Evolutionary conservation across 2,113 vertebrate genomes (phyloP).

Genomic region (Vulpes ferrilata): DNA sequence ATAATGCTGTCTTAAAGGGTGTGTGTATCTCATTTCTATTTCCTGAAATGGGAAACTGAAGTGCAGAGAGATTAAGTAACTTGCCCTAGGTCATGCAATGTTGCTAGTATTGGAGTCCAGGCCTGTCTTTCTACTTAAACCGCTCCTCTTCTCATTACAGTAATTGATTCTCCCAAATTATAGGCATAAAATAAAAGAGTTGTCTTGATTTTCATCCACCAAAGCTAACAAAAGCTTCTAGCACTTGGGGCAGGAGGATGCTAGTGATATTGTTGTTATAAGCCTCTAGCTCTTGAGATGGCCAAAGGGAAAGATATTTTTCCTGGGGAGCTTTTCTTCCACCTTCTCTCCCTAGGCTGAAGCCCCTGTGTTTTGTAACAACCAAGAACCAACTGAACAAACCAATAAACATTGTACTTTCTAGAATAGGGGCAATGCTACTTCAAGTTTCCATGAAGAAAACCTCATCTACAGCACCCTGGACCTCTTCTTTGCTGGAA

Average conservation of each 20-base stretch:
- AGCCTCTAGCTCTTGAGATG: background rate
- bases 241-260: background rate
- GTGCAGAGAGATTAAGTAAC: background rate
- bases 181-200: background rate
- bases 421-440: constrained; percentile 30
- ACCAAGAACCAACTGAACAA: background rate
- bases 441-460: constrained; percentile 84
- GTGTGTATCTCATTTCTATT: background rate
- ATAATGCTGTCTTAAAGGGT: background rate
- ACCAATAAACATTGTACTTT: background rate
- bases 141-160: background rate
- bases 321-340: background rate
- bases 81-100: background rate
- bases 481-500: constrained; percentile 91
- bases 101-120: background rate
- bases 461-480: constrained; percentile 83
- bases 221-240: background rate
- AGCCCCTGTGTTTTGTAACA: fast-evolving
- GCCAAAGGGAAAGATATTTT: background rate
- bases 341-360: background rate
- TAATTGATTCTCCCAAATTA: background rate
- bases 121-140: background rate
- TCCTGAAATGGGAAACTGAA: background rate
- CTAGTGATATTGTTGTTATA: background rate
- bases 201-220: background rate